Base-by-base conservation (phyloP, 2,113 vertebrate genomes). In the Myrmophylax atrothorax region DNA sequence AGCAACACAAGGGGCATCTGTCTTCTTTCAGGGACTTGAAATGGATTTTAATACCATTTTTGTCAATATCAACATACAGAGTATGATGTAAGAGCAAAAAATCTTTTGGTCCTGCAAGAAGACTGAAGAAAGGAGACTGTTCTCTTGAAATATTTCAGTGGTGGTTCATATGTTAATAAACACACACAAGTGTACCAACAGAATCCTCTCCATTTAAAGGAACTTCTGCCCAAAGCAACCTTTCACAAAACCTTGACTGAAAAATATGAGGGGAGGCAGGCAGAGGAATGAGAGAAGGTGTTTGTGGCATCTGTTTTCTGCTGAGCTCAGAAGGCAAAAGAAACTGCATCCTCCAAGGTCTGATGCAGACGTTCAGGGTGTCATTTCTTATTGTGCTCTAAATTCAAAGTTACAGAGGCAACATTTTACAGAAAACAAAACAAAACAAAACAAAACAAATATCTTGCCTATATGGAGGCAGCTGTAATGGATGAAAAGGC, bases 131-230 rank as follows among this genome's bases (percentile, higher is more conserved):
- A 56, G 24, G 10, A 79, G 7, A 1, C 7, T 70, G 0, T n/a
- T 79, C 1, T 63, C 15, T 42, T 74, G 24, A 93, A 70, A 55
- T 55, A 49, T n/a, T 73, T 89, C 7, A 26, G 6, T 69, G 9
- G 13, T 17, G 49, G 37, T 29, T 87, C 19, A 18, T 33, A 67
- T 1, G 1, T 37, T 23, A 37, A 40, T 3, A 28, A 4, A 38
- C 0, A 0, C 28, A 72, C 12, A 55, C 3, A 53, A 10, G 8
- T 14, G 12, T 50, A 58, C 10, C 38, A 46, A 68, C 4, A 44
- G 82, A 63, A 7, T 33, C 29, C 10, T 35, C 12, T 62, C 9
- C 12, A 25, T 77, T 84, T 31, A 96, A 14, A 62, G 7, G 17
- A 83, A 62, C 14, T 59, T 58, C 4, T 46, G 16, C 13, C 28